These are phyloP conservation scores for Stegodyphus dumicola DNA, from an alignment of 1,140 invertebrate genomes.

Conservation along the genomic window DNA sequence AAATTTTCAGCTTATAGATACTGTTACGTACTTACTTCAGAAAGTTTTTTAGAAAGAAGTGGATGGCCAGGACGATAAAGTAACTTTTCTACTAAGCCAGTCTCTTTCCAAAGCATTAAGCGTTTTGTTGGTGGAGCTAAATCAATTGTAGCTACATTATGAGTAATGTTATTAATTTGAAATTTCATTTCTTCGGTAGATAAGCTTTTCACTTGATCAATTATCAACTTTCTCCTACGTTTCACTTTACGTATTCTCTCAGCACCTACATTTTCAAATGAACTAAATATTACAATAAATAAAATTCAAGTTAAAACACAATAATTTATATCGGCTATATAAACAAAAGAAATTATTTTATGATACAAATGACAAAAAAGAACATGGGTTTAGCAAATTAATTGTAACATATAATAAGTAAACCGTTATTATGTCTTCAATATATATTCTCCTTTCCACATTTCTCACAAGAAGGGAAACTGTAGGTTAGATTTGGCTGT, in stretches of 20 bases:
- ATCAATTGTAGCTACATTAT: slow-evolving; percentile 97
- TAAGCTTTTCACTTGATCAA: slow-evolving; percentile 99
- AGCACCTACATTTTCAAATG: slow-evolving; percentile 64
- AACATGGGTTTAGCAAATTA: no score
- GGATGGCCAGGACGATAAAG: slow-evolving; percentile 92
- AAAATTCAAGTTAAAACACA: no score
- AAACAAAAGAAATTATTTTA: no score
- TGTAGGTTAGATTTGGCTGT: no score
- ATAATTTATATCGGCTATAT: no score
- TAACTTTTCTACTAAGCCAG: slow-evolving; percentile 95
- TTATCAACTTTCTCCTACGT: slow-evolving; percentile 86
- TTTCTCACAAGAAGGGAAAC: no score
- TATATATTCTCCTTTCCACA: no score
- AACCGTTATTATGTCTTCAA: no score
- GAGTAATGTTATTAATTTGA: slow-evolving; percentile 96
- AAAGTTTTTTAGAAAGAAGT: slow-evolving; percentile 84
- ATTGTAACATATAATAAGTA: no score
- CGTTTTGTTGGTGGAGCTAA: slow-evolving; percentile 98
- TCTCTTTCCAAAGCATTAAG: slow-evolving; percentile 99
- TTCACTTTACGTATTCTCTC: slow-evolving; percentile 84
- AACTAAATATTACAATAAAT: no score
- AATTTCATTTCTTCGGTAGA: slow-evolving; percentile 99
- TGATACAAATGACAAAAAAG: no score
- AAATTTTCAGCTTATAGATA: no score
- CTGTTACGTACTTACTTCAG: slow-evolving; percentile 64